Base-by-base conservation (phyloP, 2,888 invertebrate genomes). In the Athalia rosae region DNA sequence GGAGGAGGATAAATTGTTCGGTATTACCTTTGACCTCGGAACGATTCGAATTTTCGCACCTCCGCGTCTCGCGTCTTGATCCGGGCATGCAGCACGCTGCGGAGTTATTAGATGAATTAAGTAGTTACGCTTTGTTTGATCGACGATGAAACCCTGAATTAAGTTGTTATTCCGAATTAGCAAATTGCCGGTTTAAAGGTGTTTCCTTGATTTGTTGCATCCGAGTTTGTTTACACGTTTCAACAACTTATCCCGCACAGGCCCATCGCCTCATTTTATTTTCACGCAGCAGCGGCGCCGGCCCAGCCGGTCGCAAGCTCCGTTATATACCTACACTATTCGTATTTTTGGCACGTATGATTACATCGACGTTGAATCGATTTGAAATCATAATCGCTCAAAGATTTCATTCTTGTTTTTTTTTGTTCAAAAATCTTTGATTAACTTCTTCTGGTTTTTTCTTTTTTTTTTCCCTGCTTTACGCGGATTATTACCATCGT, bases 91-190 rank as follows among this genome's bases (percentile, higher is more conserved):
- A 48, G 47, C 58, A 61, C 73, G 53, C 64, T 59, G 50, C 80
- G 79, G 73, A 82, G 78, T 87, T 83, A 85, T 86, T 86, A 83
- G 82, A 79, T 78, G 83, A 85, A 87, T 87, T 85, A 84, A 86
- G 85, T 84, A 84, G 85, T 87, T 85, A 85, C 82, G 83, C 82
- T 86, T 87, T 87, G 86, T 86, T 87, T 87, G 87, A 87, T 87
- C 87, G 87, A 83, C 80, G 79, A 84, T 83, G 81, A 83, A 86
- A 85, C 85, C 84, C 83, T 81, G 83, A 86, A 88, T 88, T 88
- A 88, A 86, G 88, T 87, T 86, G 87, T 88, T 88, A 88, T 83
- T 83, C 82, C 80, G 83, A 84, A 86, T 88, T 87, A 86, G 86
- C 84, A 87, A 87, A 88, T 87, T 85, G 82, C 84, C 80, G 79